phyloP scores from a whole-genome alignment of 2,113 vertebrate species.

The mouse (Mus musculus) region GRCm39 chr7:68051001-68051500 shows the following conservation, averaged over 20 bases:
- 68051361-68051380: background rate
- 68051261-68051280: background rate
- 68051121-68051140: background rate
- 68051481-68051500: background rate
- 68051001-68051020: background rate
- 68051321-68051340: background rate
- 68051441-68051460: background rate
- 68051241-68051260: no score
- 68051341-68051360: background rate
- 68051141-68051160: background rate
- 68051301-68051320: no score
- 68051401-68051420: background rate
- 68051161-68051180: background rate
- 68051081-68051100: background rate
- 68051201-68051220: background rate
- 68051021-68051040: background rate
- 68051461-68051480: background rate
- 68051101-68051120: background rate
- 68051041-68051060: background rate
- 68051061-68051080: no score
- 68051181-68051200: background rate
- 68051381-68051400: background rate
- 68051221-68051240: background rate
- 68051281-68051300: background rate
- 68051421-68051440: background rate